Conservation (phyloP, 1,140 invertebrate genomes). For the Leptinotarsa texana region DNA sequence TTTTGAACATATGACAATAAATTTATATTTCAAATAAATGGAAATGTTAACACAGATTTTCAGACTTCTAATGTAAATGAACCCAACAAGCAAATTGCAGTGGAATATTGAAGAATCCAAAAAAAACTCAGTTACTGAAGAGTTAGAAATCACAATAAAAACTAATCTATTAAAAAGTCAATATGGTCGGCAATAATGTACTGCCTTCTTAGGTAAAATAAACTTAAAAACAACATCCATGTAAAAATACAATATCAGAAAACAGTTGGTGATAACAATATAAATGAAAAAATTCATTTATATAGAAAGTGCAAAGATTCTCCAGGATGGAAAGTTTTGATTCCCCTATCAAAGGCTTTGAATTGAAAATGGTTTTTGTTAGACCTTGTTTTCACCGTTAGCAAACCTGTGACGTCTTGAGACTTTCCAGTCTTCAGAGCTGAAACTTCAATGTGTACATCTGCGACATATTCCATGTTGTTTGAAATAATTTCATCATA, state of each 20-base stretch:
- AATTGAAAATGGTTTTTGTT: slow-evolving; percentile 63
- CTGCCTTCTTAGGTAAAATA: slow-evolving; percentile 15
- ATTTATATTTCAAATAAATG: no score
- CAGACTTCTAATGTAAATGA: no score
- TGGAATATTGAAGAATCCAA: background rate
- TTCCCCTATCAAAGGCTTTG: slow-evolving; percentile 71
- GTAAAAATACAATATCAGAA: slow-evolving; percentile 15
- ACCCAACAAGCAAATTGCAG: no score
- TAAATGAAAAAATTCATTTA: slow-evolving; percentile 36
- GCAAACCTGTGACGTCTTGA: slow-evolving; percentile 68
- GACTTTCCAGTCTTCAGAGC: slow-evolving; percentile 69
- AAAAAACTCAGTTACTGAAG: background rate
- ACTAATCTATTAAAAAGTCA: slow-evolving; percentile 1
- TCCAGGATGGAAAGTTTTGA: slow-evolving; percentile 71
- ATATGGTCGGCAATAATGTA: slow-evolving; percentile 21
- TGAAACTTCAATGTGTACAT: slow-evolving; percentile 66
- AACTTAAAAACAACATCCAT: slow-evolving; percentile 6
- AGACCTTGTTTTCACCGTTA: slow-evolving; percentile 60
- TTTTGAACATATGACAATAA: no score
- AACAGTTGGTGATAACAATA: slow-evolving; percentile 16
- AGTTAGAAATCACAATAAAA: slow-evolving; percentile 2
- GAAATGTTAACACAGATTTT: no score
- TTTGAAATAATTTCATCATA: slow-evolving; percentile 61
- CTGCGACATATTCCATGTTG: slow-evolving; percentile 63
- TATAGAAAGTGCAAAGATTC: slow-evolving; percentile 48